These are phyloP conservation scores for Pseudorasbora parva DNA, from an alignment of 2,113 vertebrate species.

Conservation along the genomic window DNA sequence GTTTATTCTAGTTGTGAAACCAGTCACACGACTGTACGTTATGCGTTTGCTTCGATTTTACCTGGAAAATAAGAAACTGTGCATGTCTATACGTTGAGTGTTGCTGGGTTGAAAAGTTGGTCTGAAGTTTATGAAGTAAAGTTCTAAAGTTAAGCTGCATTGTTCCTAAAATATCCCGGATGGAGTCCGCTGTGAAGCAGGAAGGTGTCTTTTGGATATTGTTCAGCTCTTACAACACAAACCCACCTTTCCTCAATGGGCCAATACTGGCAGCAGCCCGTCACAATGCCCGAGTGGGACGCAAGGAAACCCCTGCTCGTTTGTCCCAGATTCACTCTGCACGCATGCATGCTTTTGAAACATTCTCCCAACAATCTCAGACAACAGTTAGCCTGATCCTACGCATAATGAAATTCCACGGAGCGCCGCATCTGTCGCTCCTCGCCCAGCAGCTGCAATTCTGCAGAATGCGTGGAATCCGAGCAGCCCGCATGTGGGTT, in stretches of 20 bases:
- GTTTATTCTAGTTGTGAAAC: slow-evolving; percentile 12
- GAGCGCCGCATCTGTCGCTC: slow-evolving; percentile 46
- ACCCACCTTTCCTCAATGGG: slow-evolving; percentile 58
- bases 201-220: slow-evolving; percentile 55
- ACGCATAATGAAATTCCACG: slow-evolving; percentile 27
- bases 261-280: slow-evolving; percentile 13
- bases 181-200: slow-evolving; percentile 61
- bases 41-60: neutral
- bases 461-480: slow-evolving; percentile 65
- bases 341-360: neutral
- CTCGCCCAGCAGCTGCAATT: slow-evolving; percentile 60
- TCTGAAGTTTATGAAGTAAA: neutral
- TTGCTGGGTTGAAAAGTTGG: neutral
- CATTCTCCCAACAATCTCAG: neutral
- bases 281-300: slow-evolving; percentile 1
- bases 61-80: neutral
- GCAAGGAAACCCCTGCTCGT: neutral
- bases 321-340: neutral
- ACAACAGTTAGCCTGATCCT: slow-evolving; percentile 10
- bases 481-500: slow-evolving; percentile 9
- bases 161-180: slow-evolving; percentile 68
- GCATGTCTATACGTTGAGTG: neutral
- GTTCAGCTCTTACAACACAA: slow-evolving; percentile 56
- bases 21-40: neutral
- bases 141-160: slow-evolving; percentile 29